A percentile compares a stretch with the other conserved stretches of the same genome.
Evolutionary conservation across 1,140 invertebrate genomes (phyloP).

Genomic region (Lamellibrachia luymesi): DNA sequence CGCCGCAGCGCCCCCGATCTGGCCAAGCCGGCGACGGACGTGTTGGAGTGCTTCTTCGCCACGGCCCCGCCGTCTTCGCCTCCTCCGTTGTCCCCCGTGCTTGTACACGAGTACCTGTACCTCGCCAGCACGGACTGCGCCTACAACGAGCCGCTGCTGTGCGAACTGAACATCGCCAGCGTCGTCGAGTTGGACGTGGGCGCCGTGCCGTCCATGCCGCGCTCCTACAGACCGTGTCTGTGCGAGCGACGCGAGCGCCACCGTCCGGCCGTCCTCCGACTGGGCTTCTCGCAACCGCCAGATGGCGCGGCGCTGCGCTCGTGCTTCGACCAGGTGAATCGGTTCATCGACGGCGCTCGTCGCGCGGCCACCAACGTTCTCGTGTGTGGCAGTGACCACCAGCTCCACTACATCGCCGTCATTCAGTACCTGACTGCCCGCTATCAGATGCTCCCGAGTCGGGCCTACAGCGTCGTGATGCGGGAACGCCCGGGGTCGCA

Average conservation of each 20-base stretch:
- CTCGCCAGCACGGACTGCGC: background rate
- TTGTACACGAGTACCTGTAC: background rate
- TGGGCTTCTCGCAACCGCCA: background rate
- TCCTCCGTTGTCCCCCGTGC: background rate
- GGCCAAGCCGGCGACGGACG: background rate
- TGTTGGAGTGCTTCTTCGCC: background rate
- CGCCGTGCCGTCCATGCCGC: background rate
- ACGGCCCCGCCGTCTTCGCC: background rate
- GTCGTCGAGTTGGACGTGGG: background rate
- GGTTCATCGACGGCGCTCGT: background rate
- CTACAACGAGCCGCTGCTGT: background rate
- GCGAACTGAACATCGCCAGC: background rate
- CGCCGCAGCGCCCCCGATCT: background rate
- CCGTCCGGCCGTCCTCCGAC: background rate
- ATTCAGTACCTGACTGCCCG: background rate
- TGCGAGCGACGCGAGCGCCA: slow-evolving; percentile 1
- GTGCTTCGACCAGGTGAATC: background rate
- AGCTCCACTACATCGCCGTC: background rate
- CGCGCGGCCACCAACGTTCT: background rate
- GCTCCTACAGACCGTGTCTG: background rate
- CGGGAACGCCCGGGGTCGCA: background rate
- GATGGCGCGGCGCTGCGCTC: background rate
- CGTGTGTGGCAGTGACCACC: background rate
- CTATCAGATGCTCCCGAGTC: background rate
- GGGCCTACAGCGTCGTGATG: background rate